A percentile compares a stretch with the other conserved stretches of the same genome.
These are phyloP conservation scores for Hyperoplus immaculatus DNA, from an alignment of 2,797 vertebrate genomes.

Conservation along the genomic window DNA sequence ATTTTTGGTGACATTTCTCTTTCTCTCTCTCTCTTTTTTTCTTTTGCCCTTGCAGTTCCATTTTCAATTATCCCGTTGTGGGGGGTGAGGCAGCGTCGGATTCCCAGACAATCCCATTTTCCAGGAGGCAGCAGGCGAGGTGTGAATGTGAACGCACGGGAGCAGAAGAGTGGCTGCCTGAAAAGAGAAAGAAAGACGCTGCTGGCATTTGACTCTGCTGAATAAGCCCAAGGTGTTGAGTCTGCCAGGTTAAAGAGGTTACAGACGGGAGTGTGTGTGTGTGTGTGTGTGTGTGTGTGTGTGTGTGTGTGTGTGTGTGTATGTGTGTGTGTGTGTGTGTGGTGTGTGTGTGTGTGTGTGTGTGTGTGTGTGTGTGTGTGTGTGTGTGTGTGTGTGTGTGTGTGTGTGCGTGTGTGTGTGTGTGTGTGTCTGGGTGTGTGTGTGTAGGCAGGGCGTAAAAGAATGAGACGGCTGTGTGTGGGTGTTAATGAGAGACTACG, in stretches of 20 bases:
- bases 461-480: constrained; percentile 19
- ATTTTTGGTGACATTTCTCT: constrained; percentile 55
- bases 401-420: no score
- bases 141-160: constrained; percentile 88
- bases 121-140: constrained; percentile 71
- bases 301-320: neutral
- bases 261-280: constrained; percentile 51
- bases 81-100: constrained; percentile 63
- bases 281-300: constrained; percentile 16
- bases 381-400: no score
- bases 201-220: constrained; percentile 99
- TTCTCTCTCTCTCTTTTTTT: constrained; percentile 24
- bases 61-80: constrained; percentile 81
- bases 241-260: constrained; percentile 80
- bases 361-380: constrained; percentile 6
- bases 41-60: constrained; percentile 60
- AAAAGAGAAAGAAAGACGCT: constrained; percentile 85
- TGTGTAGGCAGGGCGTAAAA: neutral
- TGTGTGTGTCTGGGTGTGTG: neutral
- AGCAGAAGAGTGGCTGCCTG: constrained; percentile 92
- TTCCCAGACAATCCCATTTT: constrained; percentile 83
- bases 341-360: neutral
- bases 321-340: no score
- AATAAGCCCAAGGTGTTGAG: constrained; percentile 93
- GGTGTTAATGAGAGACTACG: constrained; percentile 65